Percentiles rank a stretch among this genome's conserved stretches.
These are phyloP conservation scores for Ispidina picta DNA, from an alignment of 2,797 vertebrate species.

Conservation along the genomic window DNA sequence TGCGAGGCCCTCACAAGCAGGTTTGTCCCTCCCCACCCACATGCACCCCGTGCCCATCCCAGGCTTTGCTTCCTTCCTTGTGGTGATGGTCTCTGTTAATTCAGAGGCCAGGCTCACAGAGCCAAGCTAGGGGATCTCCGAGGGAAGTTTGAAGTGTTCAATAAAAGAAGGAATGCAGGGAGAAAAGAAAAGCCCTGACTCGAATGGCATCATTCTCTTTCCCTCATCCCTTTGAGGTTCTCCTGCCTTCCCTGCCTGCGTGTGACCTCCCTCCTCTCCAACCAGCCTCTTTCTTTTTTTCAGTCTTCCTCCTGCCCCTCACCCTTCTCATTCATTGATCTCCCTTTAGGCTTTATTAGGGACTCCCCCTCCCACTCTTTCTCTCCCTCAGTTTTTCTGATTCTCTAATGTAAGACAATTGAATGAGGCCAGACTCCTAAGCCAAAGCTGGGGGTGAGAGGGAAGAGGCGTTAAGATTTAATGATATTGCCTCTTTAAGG, in stretches of 20 bases:
- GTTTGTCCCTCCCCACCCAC: neutral
- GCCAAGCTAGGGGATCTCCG: conserved; percentile 20
- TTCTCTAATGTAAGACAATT: conserved; percentile 52
- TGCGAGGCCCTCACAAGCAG: neutral
- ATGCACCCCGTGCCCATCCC: neutral
- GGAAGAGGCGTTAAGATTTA: conserved; percentile 65
- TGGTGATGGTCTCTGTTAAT: neutral
- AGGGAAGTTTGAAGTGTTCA: conserved; percentile 53
- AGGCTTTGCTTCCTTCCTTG: neutral
- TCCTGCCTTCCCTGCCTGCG: conserved; percentile 18
- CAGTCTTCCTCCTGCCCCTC: conserved; percentile 24
- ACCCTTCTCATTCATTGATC: conserved; percentile 44
- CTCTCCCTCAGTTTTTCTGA: conserved; percentile 56
- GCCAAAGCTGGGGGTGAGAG: conserved; percentile 30
- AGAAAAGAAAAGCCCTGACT: conserved; percentile 32
- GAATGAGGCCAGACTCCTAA: conserved; percentile 54
- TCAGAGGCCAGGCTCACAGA: neutral
- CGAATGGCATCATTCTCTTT: conserved; percentile 31
- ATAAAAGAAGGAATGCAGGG: conserved; percentile 54
- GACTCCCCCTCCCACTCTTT: conserved; percentile 60
- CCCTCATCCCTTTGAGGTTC: conserved; percentile 50
- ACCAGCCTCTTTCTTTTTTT: neutral
- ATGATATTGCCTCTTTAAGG: conserved; percentile 79
- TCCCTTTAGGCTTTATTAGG: conserved; percentile 56
- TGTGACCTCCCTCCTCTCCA: conserved; percentile 51